Evolutionary conservation across 2,888 invertebrate species (phyloP), one percentile per base, ranked within the genome.

Genomic region (Drosophila mimica): DNA sequence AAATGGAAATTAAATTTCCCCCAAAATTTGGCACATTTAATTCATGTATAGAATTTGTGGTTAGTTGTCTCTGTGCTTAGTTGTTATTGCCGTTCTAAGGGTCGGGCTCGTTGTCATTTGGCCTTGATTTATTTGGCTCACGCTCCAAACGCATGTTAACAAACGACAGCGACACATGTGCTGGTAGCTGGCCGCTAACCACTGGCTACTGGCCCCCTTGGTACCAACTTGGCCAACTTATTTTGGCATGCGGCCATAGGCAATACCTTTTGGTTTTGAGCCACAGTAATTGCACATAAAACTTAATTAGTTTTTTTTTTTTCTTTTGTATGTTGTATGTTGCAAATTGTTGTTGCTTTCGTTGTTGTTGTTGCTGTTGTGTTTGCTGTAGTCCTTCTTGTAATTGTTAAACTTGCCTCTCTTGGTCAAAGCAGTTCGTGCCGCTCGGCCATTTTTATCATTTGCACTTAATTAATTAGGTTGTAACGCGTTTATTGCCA

Each of bases 391-490:
- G 56, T 25, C n/a, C 17, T 28, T 28, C 17, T 38, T 56, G 28
- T 56, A 56, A 56, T 56, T 57, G 40, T 57, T 57, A 20, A 40
- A 31, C 8, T 40, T 69, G 66, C 25, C 36, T 48, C 38, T 64
- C 64, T 38, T 64, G 61, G 65, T 69, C 65, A 59, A 56, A 72
- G 69, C 62, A 62, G 66, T 79, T 72, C 88, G 81, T 89, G 89
- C 82, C 72, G 70, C 67, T 79, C 89, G 83, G 84, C 79, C 82
- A 88, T 85, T 89, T 89, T 84, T 85, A 89, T 89, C 89, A 84
- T 84, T 84, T 89, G 88, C 84, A 84, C 89, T 89, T 87, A 84
- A 84, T 87, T 84, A 84, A 84, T 84, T 89, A 89, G 89, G 89
- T 84, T 84, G 84, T 88, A 88, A 82, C 70, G 76, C 70, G 88